Percentiles rank a stretch among this genome's conserved stretches.
phyloP scores from a whole-genome alignment of 37 sponge, comb jelly and placozoan species.

The Cliona cf. orientalis region DNA sequence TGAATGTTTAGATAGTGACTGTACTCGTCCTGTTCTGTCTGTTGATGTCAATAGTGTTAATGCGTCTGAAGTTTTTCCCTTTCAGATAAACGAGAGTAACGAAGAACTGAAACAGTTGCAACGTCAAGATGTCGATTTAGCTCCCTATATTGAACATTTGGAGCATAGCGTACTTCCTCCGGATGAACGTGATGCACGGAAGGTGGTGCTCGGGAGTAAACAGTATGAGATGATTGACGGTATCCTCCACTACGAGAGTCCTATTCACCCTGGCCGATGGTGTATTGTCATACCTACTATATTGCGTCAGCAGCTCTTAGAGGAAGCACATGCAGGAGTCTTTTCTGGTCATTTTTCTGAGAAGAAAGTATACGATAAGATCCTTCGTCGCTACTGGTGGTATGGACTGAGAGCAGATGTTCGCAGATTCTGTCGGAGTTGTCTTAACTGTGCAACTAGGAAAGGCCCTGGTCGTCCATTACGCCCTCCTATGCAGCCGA shows the following conservation, averaged over 20 bases:
- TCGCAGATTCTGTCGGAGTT: slow-evolving; percentile 18
- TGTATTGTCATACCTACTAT: slow-evolving; percentile 18
- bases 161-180: neutral
- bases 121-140: neutral
- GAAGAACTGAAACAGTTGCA: neutral
- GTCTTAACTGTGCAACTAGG: slow-evolving; percentile 26
- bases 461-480: slow-evolving; percentile 5
- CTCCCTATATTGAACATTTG: neutral
- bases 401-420: slow-evolving; percentile 27
- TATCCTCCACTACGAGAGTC: neutral
- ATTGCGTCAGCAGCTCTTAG: neutral
- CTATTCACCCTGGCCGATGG: slow-evolving; percentile 24
- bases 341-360: too few relatives aligned
- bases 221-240: too few relatives aligned
- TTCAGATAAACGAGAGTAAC: neutral
- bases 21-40: neutral
- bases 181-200: too few relatives aligned
- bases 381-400: slow-evolving; percentile 52
- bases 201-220: too few relatives aligned
- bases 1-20: neutral
- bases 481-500: neutral
- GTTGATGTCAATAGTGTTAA: neutral
- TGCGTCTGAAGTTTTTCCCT: neutral
- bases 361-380: too few relatives aligned
- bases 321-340: too few relatives aligned